A percentile compares a stretch with the other conserved stretches of the same genome.
phyloP scores from a whole-genome alignment of 2,797 vertebrate genomes.

The Lagorchestes hirsutus region DNA sequence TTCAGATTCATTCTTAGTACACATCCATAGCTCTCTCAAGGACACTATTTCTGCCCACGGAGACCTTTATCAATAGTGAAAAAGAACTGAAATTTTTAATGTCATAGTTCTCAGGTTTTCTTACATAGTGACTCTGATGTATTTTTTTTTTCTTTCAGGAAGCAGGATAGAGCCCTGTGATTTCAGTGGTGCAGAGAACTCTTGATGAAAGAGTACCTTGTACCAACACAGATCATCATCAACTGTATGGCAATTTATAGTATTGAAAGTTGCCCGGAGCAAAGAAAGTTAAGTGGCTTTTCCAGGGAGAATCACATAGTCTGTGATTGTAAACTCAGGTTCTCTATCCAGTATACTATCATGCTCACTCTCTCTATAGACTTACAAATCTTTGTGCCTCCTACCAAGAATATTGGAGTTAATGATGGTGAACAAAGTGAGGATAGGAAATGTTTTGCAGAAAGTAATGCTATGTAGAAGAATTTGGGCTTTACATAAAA shows the following conservation, averaged over 20 bases:
- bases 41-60: neutral
- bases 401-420: neutral
- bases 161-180: neutral
- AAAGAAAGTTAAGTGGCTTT: neutral
- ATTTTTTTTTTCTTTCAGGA: neutral
- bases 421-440: neutral
- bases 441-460: neutral
- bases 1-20: neutral
- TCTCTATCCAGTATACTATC: neutral
- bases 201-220: neutral
- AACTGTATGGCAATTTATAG: neutral
- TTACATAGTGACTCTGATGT: neutral
- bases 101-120: neutral
- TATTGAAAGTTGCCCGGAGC: neutral
- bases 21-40: neutral
- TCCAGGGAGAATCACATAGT: neutral
- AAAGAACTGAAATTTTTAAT: neutral
- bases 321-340: neutral
- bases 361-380: neutral
- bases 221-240: neutral
- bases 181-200: neutral
- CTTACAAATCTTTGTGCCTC: neutral
- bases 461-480: conserved; percentile 36
- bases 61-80: conserved; percentile 7
- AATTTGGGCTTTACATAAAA: conserved; percentile 50